Base-by-base conservation (phyloP, 2,113 vertebrate species). In the Catharus minimus region DNA sequence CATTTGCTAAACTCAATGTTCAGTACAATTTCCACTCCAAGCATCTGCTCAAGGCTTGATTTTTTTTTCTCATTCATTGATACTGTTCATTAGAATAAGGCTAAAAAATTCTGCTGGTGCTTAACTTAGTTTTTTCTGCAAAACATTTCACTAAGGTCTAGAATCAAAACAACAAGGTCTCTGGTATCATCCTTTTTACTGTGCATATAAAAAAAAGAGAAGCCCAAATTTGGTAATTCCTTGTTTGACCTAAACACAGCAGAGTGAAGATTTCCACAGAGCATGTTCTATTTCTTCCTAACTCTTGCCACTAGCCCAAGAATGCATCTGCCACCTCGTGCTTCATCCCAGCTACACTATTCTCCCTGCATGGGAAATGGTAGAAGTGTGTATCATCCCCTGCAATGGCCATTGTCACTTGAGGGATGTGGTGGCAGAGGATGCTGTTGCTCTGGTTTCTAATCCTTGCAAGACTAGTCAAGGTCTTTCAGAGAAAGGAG, bases 41-140 rank as follows among this genome's bases (percentile, higher is more conserved):
- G 62, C 56, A 61, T 80, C 79, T 95, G 65, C 39, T 69, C 38
- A 74, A 69, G 39, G 43, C 56, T 77, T 58, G 52, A 43, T 46
- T 75, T 71, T 87, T 57, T 74, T n/a, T 39, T 83, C 81, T 71
- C 15, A 58, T 86, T 88, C 52, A 71, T 55, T 64, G 61, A 90
- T 83, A 81, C 19, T 43, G 44, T 77, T 82, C 55, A 94, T 84
- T 71, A 93, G 69, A 93, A 78, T 11, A 78, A 91, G 13, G 18
- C 58, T 80, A 73, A 92, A 89, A 91, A 92, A 89, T 8, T 64
- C 38, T 73, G 26, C 64, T 68, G 0, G 16, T 46, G 44, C 41
- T 92, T 64, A 91, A 80, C 56, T 56, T 81, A 60, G 44, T 85
- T 67, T 81, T 79, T 81, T 30, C 28, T 2, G 17, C 32, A 41